A percentile compares a stretch with the other conserved stretches of the same genome.
These are phyloP conservation scores for Heteromyza rotundicornis DNA, from an alignment of 2,888 invertebrate species.

Conservation along the genomic window DNA sequence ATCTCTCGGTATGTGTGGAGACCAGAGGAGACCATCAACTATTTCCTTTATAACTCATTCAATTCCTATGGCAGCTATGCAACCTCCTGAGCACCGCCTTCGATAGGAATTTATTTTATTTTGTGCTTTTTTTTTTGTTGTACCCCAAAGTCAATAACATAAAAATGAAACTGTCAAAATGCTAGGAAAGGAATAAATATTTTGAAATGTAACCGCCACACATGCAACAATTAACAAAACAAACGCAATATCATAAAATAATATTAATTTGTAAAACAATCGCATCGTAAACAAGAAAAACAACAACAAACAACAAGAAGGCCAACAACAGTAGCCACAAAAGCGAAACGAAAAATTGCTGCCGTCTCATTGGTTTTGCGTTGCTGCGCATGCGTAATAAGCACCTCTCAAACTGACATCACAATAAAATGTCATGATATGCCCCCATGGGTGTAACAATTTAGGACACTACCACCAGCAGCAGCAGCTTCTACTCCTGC, in stretches of 20 bases:
- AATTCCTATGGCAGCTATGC: too few relatives aligned
- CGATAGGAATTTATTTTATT: too few relatives aligned
- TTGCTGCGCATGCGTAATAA: slow-evolving; percentile 58
- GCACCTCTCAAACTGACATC: slow-evolving; percentile 60
- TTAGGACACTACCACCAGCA: slow-evolving; percentile 28
- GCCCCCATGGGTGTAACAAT: slow-evolving; percentile 48
- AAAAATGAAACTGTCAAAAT: slow-evolving; percentile 3
- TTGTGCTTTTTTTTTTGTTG: too few relatives aligned
- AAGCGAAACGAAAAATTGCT: not conserved
- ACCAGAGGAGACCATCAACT: too few relatives aligned
- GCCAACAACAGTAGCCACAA: slow-evolving; percentile 10
- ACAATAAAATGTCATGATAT: slow-evolving; percentile 62
- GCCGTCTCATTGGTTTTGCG: slow-evolving; percentile 14
- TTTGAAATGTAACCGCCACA: slow-evolving; percentile 3
- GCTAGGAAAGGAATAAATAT: not conserved
- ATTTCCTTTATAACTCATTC: too few relatives aligned
- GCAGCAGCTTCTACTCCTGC: not conserved
- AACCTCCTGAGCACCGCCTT: too few relatives aligned
- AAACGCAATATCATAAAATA: slow-evolving; percentile 55
- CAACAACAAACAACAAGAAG: slow-evolving; percentile 30
- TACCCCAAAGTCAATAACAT: not conserved
- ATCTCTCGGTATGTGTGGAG: too few relatives aligned
- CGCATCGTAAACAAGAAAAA: slow-evolving; percentile 48
- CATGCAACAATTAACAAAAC: slow-evolving; percentile 44
- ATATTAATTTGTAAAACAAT: slow-evolving; percentile 54